Conservation (phyloP, 2,113 vertebrate genomes). For the Scomber colias region DNA sequence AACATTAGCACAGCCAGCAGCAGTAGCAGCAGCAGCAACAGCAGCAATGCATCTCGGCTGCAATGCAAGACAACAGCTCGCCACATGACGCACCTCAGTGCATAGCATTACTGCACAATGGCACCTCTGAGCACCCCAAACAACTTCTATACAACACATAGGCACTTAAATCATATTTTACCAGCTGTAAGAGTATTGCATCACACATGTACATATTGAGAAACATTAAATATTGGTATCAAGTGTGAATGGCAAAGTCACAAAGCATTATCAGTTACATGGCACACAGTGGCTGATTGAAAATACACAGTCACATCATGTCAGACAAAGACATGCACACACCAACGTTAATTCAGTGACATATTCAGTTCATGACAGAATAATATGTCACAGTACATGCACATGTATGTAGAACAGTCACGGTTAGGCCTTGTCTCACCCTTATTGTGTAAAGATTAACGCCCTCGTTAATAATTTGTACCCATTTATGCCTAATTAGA, state of each 20-base stretch:
- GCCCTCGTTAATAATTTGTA: constrained; percentile 30
- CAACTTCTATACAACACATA: constrained; percentile 4
- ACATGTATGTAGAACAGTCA: background rate
- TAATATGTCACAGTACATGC: background rate
- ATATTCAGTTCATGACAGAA: background rate
- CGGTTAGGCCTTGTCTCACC: background rate
- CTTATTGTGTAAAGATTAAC: constrained; percentile 21
- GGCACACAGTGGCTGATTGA: constrained; percentile 14
- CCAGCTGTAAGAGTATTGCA: background rate
- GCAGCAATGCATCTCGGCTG: constrained; percentile 61
- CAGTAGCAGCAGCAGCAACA: constrained; percentile 56
- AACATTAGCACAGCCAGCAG: constrained; percentile 59
- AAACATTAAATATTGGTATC: background rate
- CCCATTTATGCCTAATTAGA: constrained; percentile 28
- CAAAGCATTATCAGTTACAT: constrained; percentile 21
- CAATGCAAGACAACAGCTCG: constrained; percentile 61
- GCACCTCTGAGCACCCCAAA: constrained; percentile 21
- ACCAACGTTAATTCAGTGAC: background rate
- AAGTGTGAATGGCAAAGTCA: constrained; percentile 16
- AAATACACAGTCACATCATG: constrained; percentile 19
- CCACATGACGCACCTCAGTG: constrained; percentile 71
- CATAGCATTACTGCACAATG: constrained; percentile 59
- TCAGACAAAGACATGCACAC: constrained; percentile 14
- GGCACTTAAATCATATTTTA: background rate
- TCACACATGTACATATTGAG: background rate